These are phyloP conservation scores for Triplophysa yarkandensis DNA, from an alignment of 2,797 vertebrate genomes.

Conservation along the genomic window DNA sequence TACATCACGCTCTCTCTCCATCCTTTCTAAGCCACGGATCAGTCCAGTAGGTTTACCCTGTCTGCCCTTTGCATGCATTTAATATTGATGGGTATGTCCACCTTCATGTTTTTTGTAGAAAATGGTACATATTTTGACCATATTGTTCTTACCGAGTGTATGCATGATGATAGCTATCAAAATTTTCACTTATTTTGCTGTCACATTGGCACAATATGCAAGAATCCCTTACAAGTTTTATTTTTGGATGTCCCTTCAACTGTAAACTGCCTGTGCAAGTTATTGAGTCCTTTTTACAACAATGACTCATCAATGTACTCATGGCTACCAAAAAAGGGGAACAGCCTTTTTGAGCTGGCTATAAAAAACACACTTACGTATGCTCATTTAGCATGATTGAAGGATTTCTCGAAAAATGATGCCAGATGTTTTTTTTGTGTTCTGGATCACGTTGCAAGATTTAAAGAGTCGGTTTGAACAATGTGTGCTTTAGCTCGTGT, in stretches of 20 bases:
- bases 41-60: conserved; percentile 39
- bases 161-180: background rate
- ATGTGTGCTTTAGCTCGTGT: conserved; percentile 34
- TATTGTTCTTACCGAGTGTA: too few species aligned
- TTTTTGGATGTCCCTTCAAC: background rate
- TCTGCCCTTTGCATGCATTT: conserved; percentile 24
- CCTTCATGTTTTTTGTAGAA: too few species aligned
- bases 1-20: conserved; percentile 25
- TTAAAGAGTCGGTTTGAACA: background rate
- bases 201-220: background rate
- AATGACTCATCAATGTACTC: conserved; percentile 44
- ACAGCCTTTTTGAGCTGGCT: conserved; percentile 25
- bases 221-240: background rate
- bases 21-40: conserved; percentile 43
- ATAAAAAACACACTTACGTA: conserved; percentile 24
- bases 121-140: too few species aligned
- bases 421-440: conserved; percentile 1
- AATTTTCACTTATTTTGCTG: background rate
- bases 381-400: conserved; percentile 20
- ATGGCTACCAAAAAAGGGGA: conserved; percentile 51
- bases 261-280: background rate
- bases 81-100: conserved; percentile 4
- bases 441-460: conserved; percentile 8
- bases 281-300: conserved; percentile 15
- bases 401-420: conserved; percentile 24